These are phyloP conservation scores for Entosphenus tridentatus DNA, from an alignment of 2,113 vertebrate genomes.

Conservation along the genomic window DNA sequence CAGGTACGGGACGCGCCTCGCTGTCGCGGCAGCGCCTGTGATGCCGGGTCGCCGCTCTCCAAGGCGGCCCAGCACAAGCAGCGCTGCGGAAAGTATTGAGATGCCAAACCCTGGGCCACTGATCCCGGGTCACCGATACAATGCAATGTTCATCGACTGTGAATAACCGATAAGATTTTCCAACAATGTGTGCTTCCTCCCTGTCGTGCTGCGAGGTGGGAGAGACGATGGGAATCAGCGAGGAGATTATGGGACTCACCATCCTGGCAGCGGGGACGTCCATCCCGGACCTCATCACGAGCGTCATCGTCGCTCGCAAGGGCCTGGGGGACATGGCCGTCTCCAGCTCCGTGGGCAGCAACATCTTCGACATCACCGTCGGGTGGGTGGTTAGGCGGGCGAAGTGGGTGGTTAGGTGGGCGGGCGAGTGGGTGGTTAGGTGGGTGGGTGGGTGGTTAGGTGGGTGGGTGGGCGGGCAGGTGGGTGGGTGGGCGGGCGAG, in stretches of 20 bases:
- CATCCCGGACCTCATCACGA: conserved; percentile 90
- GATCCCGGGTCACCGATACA: too few relatives aligned
- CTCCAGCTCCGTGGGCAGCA: conserved; percentile 87
- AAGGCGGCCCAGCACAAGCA: too few relatives aligned
- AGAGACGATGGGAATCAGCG: conserved; percentile 81
- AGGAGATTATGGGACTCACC: conserved; percentile 90
- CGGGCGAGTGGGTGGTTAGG: too few relatives aligned
- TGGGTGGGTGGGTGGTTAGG: conserved; percentile 32
- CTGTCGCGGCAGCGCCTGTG: too few relatives aligned
- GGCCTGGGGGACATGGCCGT: conserved; percentile 92
- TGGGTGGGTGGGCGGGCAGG: too few relatives aligned
- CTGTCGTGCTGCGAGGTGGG: conserved; percentile 36
- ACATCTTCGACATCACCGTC: conserved; percentile 89
- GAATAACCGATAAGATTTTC: too few relatives aligned
- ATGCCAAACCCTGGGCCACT: too few relatives aligned
- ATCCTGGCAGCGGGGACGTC: conserved; percentile 85
- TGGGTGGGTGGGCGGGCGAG: too few relatives aligned
- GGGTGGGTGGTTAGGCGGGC: conserved; percentile 32
- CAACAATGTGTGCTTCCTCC: conserved; percentile 1
- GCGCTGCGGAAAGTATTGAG: too few relatives aligned
- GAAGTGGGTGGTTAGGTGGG: too few relatives aligned
- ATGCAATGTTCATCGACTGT: too few relatives aligned
- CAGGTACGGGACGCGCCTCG: conserved; percentile 35
- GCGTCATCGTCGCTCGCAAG: conserved; percentile 79
- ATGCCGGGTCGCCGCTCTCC: too few relatives aligned